Conservation (phyloP, 2,888 invertebrate species). For the Cataglyphis cursor region DNA sequence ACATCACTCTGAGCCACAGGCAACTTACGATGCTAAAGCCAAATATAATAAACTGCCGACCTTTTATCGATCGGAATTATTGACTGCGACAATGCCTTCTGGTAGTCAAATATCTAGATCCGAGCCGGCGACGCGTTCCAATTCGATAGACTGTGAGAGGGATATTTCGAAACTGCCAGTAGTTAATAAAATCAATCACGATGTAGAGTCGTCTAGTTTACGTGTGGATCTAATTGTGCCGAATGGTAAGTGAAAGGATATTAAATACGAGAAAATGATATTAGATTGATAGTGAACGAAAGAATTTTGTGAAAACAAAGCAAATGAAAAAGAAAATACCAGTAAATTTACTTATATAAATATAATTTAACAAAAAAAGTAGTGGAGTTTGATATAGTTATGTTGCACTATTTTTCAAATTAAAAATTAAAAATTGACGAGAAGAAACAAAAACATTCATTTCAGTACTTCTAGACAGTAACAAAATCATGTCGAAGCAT, state of each 20-base stretch:
- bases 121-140: conserved; percentile 82
- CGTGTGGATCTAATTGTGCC: conserved; percentile 80
- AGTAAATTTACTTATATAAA: neutral
- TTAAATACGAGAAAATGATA: neutral
- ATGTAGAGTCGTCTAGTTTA: conserved; percentile 72
- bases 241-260: conserved; percentile 75
- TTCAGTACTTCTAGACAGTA: conserved; percentile 80
- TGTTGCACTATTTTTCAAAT: neutral
- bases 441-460: conserved; percentile 10
- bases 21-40: conserved; percentile 55
- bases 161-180: conserved; percentile 72
- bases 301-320: neutral
- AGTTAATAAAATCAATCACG: conserved; percentile 66
- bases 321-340: neutral
- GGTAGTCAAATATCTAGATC: conserved; percentile 77
- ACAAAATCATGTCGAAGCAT: conserved; percentile 79
- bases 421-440: conserved; percentile 27
- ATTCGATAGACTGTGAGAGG: conserved; percentile 82
- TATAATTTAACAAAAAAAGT: too few relatives aligned
- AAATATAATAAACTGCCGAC: conserved; percentile 61
- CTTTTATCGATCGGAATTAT: conserved; percentile 64
- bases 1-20: conserved; percentile 64
- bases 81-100: conserved; percentile 66
- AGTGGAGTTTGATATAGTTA: neutral
- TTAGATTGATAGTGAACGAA: conserved; percentile 17